Evolutionary conservation across 2,888 invertebrate species (phyloP).

Genomic region (Ophion obscuratus): DNA sequence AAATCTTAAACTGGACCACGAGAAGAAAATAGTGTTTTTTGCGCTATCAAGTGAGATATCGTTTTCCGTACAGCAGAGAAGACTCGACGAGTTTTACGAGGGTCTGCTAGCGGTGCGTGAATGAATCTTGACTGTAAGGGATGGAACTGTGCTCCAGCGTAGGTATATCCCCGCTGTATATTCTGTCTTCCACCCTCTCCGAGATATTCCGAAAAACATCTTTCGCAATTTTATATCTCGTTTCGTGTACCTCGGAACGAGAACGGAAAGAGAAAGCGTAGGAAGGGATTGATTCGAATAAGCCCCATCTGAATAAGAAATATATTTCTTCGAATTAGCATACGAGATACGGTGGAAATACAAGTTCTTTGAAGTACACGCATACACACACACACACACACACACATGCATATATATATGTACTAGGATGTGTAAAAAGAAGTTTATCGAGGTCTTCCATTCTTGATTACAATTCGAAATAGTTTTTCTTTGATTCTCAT

Average conservation of each 20-base stretch:
- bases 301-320: not conserved
- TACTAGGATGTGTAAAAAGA: too few relatives aligned
- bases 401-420: too few relatives aligned
- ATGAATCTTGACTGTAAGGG: conserved; percentile 27
- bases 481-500: too few relatives aligned
- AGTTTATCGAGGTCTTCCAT: too few relatives aligned
- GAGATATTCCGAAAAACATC: conserved; percentile 20
- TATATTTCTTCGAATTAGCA: not conserved
- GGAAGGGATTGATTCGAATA: not conserved
- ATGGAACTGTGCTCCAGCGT: conserved; percentile 15
- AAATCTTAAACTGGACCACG: conserved; percentile 23
- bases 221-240: conserved; percentile 4
- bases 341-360: too few relatives aligned
- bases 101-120: conserved; percentile 5
- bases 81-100: conserved; percentile 41
- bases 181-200: conserved; percentile 11
- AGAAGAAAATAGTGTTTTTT: conserved; percentile 6
- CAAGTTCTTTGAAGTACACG: not conserved
- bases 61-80: conserved; percentile 1
- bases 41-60: conserved; percentile 7
- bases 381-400: too few relatives aligned
- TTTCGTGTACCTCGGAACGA: not conserved
- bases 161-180: not conserved
- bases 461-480: too few relatives aligned
- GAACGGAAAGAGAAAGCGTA: not conserved